Base-by-base conservation (phyloP, 2,113 vertebrate genomes). In the Physeter macrocephalus region DNA sequence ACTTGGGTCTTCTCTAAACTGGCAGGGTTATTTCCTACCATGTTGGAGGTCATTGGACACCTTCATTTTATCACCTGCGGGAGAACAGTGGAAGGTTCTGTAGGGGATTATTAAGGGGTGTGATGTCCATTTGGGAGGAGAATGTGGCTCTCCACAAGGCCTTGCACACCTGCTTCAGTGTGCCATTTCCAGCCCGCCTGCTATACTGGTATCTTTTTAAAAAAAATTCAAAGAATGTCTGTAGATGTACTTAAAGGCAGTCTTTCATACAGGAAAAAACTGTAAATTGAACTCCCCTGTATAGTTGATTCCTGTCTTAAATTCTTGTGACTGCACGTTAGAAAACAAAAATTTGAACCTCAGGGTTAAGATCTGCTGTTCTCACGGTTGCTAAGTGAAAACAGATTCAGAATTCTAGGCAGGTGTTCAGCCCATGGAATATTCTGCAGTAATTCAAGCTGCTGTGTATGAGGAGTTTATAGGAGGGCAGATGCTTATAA, bases 381-480 rank as follows among this genome's bases (percentile, higher is more conserved):
- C 4, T 31, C 62, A 34, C 1, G 61, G 52, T 39, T 89, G 80
- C 77, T 64, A 36, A 82, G 13, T 57, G 66, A 61, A 93, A 91
- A 46, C 59, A 80, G 43, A 57, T 8, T 66, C 15, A 25, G 72
- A 66, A 62, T 43, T 92, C 46, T 64, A 2, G 34, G 88, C 25
- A 46, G 3, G n/a, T n/a, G 1, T 52, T 81, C 5, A 25, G 54
- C 34, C 18, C 0, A 1, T 39, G 62, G 77, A 17, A 0, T 31
- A 13, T 29, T 52, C 23, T 52, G 17, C 71, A 31, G 23, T 18
- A 4, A 12, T 23, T 36, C 9, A 17, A 14, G n/a, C 84, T 71
- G 66, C 74, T 78, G 11, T 78, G 66, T 29, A 3, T 25, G 78
- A 67, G 75, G 71, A 3, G 29, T 69, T 82, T 27, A 66, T 41